Base-by-base conservation (phyloP, 1,140 invertebrate genomes). In the Cotesia glomerata region DNA sequence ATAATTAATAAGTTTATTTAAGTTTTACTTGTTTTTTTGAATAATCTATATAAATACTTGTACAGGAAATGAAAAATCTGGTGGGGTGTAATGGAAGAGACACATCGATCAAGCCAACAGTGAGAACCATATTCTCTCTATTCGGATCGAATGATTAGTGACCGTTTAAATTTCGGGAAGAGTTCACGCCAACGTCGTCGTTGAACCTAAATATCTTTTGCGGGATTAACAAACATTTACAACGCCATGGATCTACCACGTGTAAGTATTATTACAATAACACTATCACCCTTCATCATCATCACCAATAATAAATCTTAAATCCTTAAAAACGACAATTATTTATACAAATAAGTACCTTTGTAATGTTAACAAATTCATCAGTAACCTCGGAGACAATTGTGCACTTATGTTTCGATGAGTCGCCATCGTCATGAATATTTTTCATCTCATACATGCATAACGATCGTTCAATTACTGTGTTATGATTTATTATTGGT, bases 291-390 rank as follows among this genome's bases (percentile, higher is more conserved):
- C 8, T 14, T 14, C 18, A 32, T 54, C 8, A 32, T 18, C 14
- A 8, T 16, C n/a, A 49, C 8, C 5, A 18, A 5, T 49, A 13
- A 65, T 65, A 26, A 9, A 9, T 65, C 18, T 62, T 71, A 72
- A 68, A 62, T 52, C 61, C 51, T 72, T 3, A 72, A 66, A 36
- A 73, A 75, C 78, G 84, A 79, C 79, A 81, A 80, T 78, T 78
- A 64, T 11, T 39, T 8, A 84, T 81, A 87, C 85, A 85, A 89
- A 65, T 68, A 78, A 80, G 75, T 91, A 92, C 91, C 91, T 92
- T 89, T 82, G 91, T 88, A 89, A 92, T 89, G 84, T 88, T 89
- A 84, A 89, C 90, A 92, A 92, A 91, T 90, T 92, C 89, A 82
- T 90, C 86, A 85, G 85, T 86, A 79, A 92, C 89, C 87, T 89